Evolutionary conservation across 2,888 invertebrate species (phyloP), one percentile per base, ranked within the genome.

Genomic region (Agrotis clavis): DNA sequence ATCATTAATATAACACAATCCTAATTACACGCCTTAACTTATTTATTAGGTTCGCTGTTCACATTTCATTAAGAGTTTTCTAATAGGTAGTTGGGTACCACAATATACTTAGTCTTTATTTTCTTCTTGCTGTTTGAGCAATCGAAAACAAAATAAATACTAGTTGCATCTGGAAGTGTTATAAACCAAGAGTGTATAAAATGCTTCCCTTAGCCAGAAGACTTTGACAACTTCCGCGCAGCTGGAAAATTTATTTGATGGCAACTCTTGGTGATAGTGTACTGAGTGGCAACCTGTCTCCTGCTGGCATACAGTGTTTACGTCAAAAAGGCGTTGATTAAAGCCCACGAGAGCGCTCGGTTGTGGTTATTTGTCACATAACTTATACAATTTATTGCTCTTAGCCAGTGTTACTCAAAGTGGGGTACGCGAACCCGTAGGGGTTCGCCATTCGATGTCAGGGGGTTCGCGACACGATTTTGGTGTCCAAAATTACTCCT

Each of bases 221-320:
- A 63, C 61, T 67, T 35, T 67, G 47, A 72, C 50, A 54, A 72
- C 64, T 73, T 78, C 77, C 73, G 48, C 64, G 25, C 18, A 53
- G 18, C 13, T 56, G n/a, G 60, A 57, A 48, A 64, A 73, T 7
- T 56, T 48, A 67, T 64, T 64, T 57, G 67, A 67, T 67, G 21
- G n/a, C 64, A 72, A 78, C 64, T 35, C 64, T 73, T 67, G 51
- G 60, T 67, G 64, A 41, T 56, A 35, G 19, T 25, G 51, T 21
- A 67, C 19, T 11, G 47, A 67, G 51, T 77, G 53, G 35, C 13
- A 63, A 77, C 61, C 61, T 21, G 71, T 71, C 47, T 35, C 13
- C 25, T 13, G 13, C 48, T 41, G 14, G 35, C 18, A 30, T 62
- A 18, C 61, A 35, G n/a, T 50, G 35, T 75, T 21, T 25, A 57